Evolutionary conservation across 2,888 invertebrate genomes (phyloP).

Genomic region (Lycaena phlaeas): DNA sequence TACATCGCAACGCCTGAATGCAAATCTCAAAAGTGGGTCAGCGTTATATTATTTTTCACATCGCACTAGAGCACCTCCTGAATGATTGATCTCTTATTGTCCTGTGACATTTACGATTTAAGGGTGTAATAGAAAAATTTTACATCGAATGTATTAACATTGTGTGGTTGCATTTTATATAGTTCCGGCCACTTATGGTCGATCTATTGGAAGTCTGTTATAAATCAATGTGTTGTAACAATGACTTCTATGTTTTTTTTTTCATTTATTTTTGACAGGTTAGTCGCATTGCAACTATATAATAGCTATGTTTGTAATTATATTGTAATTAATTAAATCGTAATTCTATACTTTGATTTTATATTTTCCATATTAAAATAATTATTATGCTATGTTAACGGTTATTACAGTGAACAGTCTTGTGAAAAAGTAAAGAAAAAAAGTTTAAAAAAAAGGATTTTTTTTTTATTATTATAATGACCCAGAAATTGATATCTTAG

Average conservation of each 20-base stretch:
- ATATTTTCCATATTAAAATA: no score
- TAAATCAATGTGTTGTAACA: constrained; percentile 20
- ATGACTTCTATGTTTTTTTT: background rate
- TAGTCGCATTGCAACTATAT: no score
- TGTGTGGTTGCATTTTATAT: constrained; percentile 33
- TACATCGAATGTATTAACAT: constrained; percentile 27
- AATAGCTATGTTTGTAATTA: no score
- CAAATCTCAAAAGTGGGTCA: constrained; percentile 68
- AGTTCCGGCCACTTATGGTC: constrained; percentile 57
- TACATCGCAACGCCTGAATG: constrained; percentile 52
- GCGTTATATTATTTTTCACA: constrained; percentile 55
- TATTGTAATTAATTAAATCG: no score
- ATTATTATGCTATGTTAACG: no score
- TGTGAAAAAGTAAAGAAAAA: no score
- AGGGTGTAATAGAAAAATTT: constrained; percentile 33
- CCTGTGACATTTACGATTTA: constrained; percentile 28
- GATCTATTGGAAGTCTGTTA: constrained; percentile 38
- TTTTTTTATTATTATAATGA: no score
- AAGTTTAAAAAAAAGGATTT: no score
- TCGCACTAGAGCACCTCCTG: constrained; percentile 44
- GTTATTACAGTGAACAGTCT: no score
- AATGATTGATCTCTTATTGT: constrained; percentile 58
- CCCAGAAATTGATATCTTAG: no score
- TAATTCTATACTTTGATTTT: no score
- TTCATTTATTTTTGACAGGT: no score